Percentiles rank a stretch among this genome's conserved stretches.
Conservation (phyloP, 2,797 vertebrate species). For the Nannoperca australis region DNA sequence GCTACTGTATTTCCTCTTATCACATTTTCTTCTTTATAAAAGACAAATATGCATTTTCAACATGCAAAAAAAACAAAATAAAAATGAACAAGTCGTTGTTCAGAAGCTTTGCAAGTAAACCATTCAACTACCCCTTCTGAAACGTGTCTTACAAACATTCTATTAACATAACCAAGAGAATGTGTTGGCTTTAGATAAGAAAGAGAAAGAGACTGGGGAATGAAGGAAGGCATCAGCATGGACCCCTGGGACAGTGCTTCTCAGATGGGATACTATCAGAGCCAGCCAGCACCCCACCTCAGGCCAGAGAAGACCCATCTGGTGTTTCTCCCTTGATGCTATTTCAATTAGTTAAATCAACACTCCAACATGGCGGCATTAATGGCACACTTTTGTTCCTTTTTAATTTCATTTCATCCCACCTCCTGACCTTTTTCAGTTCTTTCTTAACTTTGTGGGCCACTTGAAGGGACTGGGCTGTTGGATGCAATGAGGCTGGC, state of each 20-base stretch:
- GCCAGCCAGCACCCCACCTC: slow-evolving; percentile 75
- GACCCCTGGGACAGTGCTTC: slow-evolving; percentile 69
- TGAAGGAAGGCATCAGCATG: slow-evolving; percentile 67
- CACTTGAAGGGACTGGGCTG: slow-evolving; percentile 66
- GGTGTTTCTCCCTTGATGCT: slow-evolving; percentile 78
- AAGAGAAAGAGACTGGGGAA: slow-evolving; percentile 52
- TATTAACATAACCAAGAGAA: slow-evolving; percentile 54
- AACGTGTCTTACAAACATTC: slow-evolving; percentile 50
- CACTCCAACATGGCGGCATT: slow-evolving; percentile 69
- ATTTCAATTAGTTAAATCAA: slow-evolving; percentile 88
- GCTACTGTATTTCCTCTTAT: slow-evolving; percentile 1
- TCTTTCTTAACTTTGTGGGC: slow-evolving; percentile 73
- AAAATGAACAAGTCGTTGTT: slow-evolving; percentile 13
- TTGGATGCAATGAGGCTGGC: slow-evolving; percentile 83
- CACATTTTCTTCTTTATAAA: background rate
- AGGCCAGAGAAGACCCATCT: slow-evolving; percentile 81
- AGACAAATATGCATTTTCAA: slow-evolving; percentile 6
- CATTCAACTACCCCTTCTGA: slow-evolving; percentile 22
- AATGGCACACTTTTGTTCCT: slow-evolving; percentile 73
- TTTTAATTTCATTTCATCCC: slow-evolving; percentile 83
- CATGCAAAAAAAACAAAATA: slow-evolving; percentile 1
- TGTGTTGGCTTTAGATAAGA: slow-evolving; percentile 72
- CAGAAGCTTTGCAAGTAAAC: slow-evolving; percentile 12
- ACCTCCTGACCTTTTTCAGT: slow-evolving; percentile 79
- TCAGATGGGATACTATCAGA: slow-evolving; percentile 81